These are phyloP conservation scores for Myripristis murdjan DNA, from an alignment of 2,797 vertebrate genomes.

Conservation along the genomic window DNA sequence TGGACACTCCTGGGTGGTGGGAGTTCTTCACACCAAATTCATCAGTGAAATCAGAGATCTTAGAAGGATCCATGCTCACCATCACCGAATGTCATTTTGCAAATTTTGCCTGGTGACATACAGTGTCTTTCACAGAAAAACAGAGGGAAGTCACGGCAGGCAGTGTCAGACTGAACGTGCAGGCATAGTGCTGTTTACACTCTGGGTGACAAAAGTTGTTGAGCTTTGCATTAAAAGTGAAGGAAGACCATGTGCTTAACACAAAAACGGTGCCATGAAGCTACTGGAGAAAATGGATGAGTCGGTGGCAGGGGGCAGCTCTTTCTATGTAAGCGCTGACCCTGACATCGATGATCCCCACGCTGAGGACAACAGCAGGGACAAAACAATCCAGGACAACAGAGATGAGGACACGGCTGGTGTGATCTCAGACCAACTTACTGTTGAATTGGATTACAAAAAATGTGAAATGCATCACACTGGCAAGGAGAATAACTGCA, in stretches of 20 bases:
- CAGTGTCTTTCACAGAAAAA: slow-evolving; percentile 32
- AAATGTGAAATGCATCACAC: slow-evolving; percentile 11
- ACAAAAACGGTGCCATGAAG: not conserved
- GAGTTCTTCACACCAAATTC: slow-evolving; percentile 7
- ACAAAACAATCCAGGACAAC: not conserved
- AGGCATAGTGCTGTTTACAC: slow-evolving; percentile 35
- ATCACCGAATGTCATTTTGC: slow-evolving; percentile 42
- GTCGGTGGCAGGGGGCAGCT: slow-evolving; percentile 37
- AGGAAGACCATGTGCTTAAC: slow-evolving; percentile 25
- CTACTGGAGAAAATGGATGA: slow-evolving; percentile 41
- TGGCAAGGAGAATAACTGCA: not conserved
- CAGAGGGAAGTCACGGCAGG: slow-evolving; percentile 27
- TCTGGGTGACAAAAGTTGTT: slow-evolving; percentile 16
- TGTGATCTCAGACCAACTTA: slow-evolving; percentile 15
- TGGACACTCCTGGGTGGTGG: slow-evolving; percentile 55
- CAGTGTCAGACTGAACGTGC: too few relatives aligned
- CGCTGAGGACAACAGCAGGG: not conserved
- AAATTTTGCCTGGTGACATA: not conserved
- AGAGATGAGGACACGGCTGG: slow-evolving; percentile 3
- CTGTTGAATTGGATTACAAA: slow-evolving; percentile 10
- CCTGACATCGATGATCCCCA: not conserved
- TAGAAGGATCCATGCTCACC: slow-evolving; percentile 22
- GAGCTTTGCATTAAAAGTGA: slow-evolving; percentile 45
- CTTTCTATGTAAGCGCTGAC: slow-evolving; percentile 4
- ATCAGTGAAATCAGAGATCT: slow-evolving; percentile 5